phyloP scores from a whole-genome alignment of 2,113 vertebrate genomes.

The Chaetodon trifascialis region DNA sequence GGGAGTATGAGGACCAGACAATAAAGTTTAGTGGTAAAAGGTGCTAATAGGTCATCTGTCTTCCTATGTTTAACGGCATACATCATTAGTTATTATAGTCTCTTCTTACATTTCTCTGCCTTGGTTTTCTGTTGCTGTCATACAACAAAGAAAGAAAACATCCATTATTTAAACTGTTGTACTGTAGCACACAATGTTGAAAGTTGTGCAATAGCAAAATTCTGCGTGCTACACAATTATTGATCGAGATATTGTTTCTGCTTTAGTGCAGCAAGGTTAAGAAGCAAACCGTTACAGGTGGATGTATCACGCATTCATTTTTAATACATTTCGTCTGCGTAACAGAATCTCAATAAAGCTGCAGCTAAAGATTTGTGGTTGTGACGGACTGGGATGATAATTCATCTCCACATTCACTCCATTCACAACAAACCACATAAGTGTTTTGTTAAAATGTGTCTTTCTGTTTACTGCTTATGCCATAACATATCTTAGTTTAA shows the following conservation, averaged over 20 bases:
- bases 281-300: background rate
- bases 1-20: constrained; percentile 39
- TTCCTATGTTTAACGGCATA: constrained; percentile 43
- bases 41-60: constrained; percentile 39
- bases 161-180: background rate
- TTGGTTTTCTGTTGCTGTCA: constrained; percentile 9
- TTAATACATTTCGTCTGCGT: background rate
- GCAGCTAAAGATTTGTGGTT: constrained; percentile 9
- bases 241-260: background rate
- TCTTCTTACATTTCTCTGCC: background rate
- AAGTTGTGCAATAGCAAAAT: background rate
- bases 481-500: too few relatives aligned
- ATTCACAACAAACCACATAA: too few relatives aligned
- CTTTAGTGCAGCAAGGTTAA: background rate
- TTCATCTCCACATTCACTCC: too few relatives aligned
- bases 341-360: constrained; percentile 20
- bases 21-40: constrained; percentile 51
- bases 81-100: constrained; percentile 47
- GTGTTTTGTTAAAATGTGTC: too few relatives aligned
- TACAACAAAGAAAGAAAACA: background rate
- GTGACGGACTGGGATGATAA: background rate
- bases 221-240: too few relatives aligned
- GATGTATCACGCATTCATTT: constrained; percentile 17
- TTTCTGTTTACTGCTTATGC: too few relatives aligned
- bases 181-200: background rate